Percentiles rank a stretch among this genome's conserved stretches.
Conservation (phyloP, 2,797 vertebrate genomes). For the Hypotaenidia okinawae region DNA sequence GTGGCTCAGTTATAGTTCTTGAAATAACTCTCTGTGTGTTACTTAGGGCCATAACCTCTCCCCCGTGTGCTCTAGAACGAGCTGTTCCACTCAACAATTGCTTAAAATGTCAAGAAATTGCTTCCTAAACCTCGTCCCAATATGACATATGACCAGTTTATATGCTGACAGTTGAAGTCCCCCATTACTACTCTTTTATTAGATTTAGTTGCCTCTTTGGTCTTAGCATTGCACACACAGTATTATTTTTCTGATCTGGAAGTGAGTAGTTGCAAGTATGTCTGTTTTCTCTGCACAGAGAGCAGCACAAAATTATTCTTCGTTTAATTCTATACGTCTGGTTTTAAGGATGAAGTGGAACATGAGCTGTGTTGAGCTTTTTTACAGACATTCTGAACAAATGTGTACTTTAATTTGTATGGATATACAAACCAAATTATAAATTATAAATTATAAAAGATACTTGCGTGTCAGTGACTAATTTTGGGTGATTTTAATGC, state of each 20-base stretch:
- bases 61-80: conserved; percentile 58
- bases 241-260: conserved; percentile 15
- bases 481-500: conserved; percentile 18
- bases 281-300: not conserved
- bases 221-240: not conserved
- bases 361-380: not conserved
- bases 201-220: not conserved
- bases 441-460: conserved; percentile 19
- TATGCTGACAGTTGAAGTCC: conserved; percentile 31
- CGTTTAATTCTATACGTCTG: not conserved
- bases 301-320: not conserved
- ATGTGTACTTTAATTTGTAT: conserved; percentile 14
- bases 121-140: conserved; percentile 46
- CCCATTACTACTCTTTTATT: conserved; percentile 44
- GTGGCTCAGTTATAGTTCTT: conserved; percentile 25
- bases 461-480: not conserved
- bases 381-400: not conserved
- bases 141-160: conserved; percentile 58
- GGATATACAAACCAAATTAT: not conserved
- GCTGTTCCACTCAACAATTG: conserved; percentile 61
- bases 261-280: not conserved
- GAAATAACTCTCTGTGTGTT: conserved; percentile 50
- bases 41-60: conserved; percentile 63
- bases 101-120: conserved; percentile 67
- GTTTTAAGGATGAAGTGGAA: not conserved